Conservation (phyloP, 2,797 vertebrate species). For the Sphenodon punctatus region DNA sequence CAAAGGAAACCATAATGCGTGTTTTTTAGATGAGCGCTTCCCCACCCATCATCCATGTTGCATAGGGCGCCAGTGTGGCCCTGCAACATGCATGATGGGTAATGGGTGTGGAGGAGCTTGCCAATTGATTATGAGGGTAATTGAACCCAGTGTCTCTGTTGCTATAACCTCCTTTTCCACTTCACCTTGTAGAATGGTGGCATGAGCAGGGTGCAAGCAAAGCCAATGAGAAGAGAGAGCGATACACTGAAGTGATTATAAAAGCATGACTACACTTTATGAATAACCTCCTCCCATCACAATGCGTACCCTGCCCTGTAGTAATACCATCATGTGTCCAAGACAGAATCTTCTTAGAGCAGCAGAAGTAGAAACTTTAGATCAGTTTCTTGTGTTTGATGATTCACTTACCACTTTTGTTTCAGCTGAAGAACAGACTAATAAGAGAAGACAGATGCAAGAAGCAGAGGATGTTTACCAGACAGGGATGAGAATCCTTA, state of each 20-base stretch:
- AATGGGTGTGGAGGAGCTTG: too few species aligned
- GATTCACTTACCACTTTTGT: background rate
- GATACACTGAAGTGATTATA: background rate
- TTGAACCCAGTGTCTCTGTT: too few species aligned
- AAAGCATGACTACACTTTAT: background rate
- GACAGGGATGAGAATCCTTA: constrained; percentile 87
- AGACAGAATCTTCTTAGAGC: background rate
- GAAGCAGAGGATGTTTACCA: constrained; percentile 92
- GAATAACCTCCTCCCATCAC: background rate
- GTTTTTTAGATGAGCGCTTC: too few species aligned
- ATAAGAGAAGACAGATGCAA: constrained; percentile 85
- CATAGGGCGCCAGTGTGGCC: too few species aligned
- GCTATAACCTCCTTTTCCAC: background rate
- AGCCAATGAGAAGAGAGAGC: background rate
- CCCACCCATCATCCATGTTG: too few species aligned
- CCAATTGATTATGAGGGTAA: too few species aligned
- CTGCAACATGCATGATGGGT: too few species aligned
- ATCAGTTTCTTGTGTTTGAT: background rate
- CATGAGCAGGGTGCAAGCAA: background rate
- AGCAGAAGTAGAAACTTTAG: background rate
- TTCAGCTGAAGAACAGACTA: constrained; percentile 90
- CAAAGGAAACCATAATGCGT: background rate
- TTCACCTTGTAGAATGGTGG: background rate
- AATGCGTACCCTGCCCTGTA: background rate
- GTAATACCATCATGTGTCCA: background rate